A percentile compares a stretch with the other conserved stretches of the same genome.
These are phyloP conservation scores for Clitarchus hookeri DNA, from an alignment of 2,888 invertebrate species.

Conservation along the genomic window DNA sequence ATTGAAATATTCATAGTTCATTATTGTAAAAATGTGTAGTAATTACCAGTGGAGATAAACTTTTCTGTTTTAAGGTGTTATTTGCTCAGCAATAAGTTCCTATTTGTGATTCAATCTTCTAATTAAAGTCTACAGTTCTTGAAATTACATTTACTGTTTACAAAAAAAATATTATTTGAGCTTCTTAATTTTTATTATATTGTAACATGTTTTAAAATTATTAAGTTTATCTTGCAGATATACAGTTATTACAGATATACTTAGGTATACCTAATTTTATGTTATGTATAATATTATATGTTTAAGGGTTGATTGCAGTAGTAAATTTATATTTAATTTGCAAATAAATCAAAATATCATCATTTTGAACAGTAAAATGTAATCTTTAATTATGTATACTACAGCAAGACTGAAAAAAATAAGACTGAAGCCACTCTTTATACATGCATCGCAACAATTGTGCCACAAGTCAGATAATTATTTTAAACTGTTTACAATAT, in stretches of 20 bases:
- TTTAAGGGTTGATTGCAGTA: not conserved
- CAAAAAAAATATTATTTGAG: not conserved
- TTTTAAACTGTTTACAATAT: not conserved
- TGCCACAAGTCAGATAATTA: too few relatives aligned
- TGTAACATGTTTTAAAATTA: not conserved
- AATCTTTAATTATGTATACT: not conserved
- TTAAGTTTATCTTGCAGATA: not conserved
- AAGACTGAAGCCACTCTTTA: too few relatives aligned
- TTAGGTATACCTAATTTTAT: not conserved
- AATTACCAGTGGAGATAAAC: not conserved
- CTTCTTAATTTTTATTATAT: not conserved
- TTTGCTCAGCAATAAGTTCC: slow-evolving; percentile 2
- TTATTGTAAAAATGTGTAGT: not conserved
- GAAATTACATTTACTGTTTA: not conserved
- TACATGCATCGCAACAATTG: too few relatives aligned
- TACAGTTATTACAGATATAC: not conserved
- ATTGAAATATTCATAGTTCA: not conserved
- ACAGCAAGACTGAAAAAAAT: not conserved
- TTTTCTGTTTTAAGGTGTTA: not conserved
- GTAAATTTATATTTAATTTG: not conserved
- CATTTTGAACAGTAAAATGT: not conserved
- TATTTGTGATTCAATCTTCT: not conserved
- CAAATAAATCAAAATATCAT: not conserved
- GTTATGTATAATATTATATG: not conserved
- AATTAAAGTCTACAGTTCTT: not conserved